Evolutionary conservation across 2,113 vertebrate species (phyloP).

Genomic region (Sigmodon hispidus): DNA sequence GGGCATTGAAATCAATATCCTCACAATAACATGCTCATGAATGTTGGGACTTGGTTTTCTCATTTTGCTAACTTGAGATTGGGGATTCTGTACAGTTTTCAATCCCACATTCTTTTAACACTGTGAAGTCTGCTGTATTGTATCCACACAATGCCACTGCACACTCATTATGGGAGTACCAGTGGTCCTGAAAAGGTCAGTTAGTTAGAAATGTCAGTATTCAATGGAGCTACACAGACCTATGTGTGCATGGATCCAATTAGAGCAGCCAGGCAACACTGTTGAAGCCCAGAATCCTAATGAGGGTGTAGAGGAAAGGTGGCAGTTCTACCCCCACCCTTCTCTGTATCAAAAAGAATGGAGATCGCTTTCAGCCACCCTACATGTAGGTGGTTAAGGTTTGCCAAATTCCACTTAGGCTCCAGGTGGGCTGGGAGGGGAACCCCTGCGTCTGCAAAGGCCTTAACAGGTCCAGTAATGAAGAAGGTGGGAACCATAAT

Average conservation of each 20-base stretch:
- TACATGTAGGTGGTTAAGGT: constrained; percentile 80
- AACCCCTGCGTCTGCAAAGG: constrained; percentile 38
- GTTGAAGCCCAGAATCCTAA: constrained; percentile 86
- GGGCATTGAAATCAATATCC: constrained; percentile 98
- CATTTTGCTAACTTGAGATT: constrained; percentile 90
- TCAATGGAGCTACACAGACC: constrained; percentile 95
- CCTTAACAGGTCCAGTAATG: constrained; percentile 29
- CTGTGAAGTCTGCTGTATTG: constrained; percentile 91
- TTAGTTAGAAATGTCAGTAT: constrained; percentile 99
- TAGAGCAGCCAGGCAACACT: constrained; percentile 91
- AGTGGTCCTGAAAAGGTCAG: constrained; percentile 98
- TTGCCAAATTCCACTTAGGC: constrained; percentile 80
- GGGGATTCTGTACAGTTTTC: constrained; percentile 91
- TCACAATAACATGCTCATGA: constrained; percentile 95
- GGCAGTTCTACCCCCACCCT: background rate
- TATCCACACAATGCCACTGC: constrained; percentile 93
- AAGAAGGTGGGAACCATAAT: background rate
- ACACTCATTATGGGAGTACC: constrained; percentile 98
- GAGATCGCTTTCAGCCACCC: constrained; percentile 79
- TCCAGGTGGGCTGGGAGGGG: constrained; percentile 59
- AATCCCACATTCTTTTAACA: constrained; percentile 86
- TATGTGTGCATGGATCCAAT: constrained; percentile 95
- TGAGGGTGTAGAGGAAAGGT: constrained; percentile 80
- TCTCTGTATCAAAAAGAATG: constrained; percentile 84
- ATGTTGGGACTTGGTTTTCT: constrained; percentile 96